These are phyloP conservation scores for Andrena praecox DNA, from an alignment of 2,888 invertebrate species.

Conservation along the genomic window DNA sequence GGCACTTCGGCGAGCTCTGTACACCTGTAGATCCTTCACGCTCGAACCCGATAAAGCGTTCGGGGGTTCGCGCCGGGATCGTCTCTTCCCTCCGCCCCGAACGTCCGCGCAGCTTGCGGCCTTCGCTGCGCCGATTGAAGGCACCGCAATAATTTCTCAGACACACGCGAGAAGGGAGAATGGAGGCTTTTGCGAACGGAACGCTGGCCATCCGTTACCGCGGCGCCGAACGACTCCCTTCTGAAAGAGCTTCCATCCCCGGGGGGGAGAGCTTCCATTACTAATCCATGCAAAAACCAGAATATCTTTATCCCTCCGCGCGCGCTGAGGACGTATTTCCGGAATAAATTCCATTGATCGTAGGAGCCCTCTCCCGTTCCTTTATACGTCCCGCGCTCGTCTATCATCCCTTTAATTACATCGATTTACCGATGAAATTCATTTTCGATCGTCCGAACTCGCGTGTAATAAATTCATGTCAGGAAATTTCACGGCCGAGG, in stretches of 20 bases:
- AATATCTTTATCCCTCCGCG: constrained; percentile 84
- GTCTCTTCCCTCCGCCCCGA: neutral
- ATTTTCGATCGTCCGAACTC: neutral
- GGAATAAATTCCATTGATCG: constrained; percentile 82
- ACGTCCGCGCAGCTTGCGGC: constrained; percentile 3
- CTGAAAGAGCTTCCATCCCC: constrained; percentile 83
- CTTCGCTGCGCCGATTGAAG: constrained; percentile 51
- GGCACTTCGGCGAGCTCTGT: neutral
- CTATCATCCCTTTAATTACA: constrained; percentile 20
- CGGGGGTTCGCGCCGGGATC: neutral
- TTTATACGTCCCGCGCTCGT: constrained; percentile 38
- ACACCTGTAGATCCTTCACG: neutral
- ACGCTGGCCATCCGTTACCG: constrained; percentile 76
- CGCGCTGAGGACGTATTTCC: constrained; percentile 84
- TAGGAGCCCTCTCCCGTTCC: constrained; percentile 56
- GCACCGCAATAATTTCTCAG: constrained; percentile 54
- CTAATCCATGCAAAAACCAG: constrained; percentile 85
- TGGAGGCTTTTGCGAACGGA: constrained; percentile 70
- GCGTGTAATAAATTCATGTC: neutral
- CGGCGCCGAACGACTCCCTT: constrained; percentile 77
- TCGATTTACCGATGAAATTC: constrained; percentile 25
- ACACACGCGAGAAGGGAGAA: constrained; percentile 56
- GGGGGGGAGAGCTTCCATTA: constrained; percentile 83
- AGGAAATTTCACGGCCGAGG: neutral
- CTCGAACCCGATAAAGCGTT: neutral